Evolutionary conservation across 2,797 vertebrate genomes (phyloP), one percentile per base, ranked within the genome.

Genomic region (Parotocinclus haroldoi): DNA sequence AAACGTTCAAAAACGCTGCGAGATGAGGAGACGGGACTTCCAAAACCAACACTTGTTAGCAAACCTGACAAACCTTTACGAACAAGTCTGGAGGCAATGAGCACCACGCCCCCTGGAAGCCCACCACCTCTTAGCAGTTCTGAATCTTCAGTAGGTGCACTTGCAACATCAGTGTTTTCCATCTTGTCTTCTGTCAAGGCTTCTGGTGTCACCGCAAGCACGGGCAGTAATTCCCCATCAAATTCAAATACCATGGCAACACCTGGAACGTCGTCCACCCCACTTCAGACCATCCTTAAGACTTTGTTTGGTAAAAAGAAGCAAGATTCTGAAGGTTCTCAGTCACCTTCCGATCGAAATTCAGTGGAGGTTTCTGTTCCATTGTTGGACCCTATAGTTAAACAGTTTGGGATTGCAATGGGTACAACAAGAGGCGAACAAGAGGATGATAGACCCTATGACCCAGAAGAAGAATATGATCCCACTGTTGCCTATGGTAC

Each of bases 401-500:
- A 92, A 52, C 94, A 96, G 80, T 98, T 94, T 11, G 92, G 94
- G 75, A 88, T 91, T 80, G 87, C 91, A 0, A 94, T 93, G 77
- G 91, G 93, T 18, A 92, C 82, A 74, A 78, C 81, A 5, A 58
- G 79, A 10, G 86, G 85, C 10, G 93, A 95, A 18, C 94, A 97
- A 66, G 96, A 97, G 68, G 96, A 99, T 17, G 96, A 99, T 76
- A 84, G 96, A 38, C 96, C 97, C 0, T 99, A 99, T 3, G 96
- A 99, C 82, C 96, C 97, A 0, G 96, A 99, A 66, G 96, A 99
- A 65, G 97, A 99, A 68, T 99, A 99, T 13, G 90, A 93, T 49
- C 94, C 95, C 0, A 89, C 92, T 76, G 87, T 83, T 72, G 87
- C 88, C 61, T 95, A 92, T 62, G 86, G 71, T 72, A 56, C 83